Evolutionary conservation across 2,797 vertebrate genomes (phyloP).

Genomic region (Leptoclinus maculatus): DNA sequence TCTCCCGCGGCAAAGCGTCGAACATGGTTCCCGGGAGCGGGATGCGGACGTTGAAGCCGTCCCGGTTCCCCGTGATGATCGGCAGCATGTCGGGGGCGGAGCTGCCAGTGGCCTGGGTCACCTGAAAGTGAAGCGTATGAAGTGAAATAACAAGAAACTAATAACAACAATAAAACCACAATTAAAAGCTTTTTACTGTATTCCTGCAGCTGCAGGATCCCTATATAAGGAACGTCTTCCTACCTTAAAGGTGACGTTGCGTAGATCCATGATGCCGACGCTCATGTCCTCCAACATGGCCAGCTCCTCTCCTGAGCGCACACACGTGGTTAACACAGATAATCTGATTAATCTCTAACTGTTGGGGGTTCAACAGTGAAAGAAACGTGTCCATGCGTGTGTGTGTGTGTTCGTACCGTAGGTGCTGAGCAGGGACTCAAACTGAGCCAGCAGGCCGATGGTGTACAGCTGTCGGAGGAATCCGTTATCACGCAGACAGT

Average conservation of each 20-base stretch:
- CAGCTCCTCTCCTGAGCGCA: constrained; percentile 91
- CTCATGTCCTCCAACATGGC: constrained; percentile 99
- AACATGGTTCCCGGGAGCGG: constrained; percentile 94
- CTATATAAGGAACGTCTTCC: background rate
- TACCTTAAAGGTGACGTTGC: constrained; percentile 94
- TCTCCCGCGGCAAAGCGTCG: constrained; percentile 93
- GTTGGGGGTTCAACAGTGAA: background rate
- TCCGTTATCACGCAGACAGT: constrained; percentile 93
- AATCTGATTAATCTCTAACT: background rate
- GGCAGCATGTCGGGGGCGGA: constrained; percentile 93
- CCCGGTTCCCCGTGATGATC: constrained; percentile 95
- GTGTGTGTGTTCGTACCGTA: constrained; percentile 84
- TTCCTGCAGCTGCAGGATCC: background rate
- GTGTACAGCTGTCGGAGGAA: constrained; percentile 97
- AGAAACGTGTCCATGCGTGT: too few species aligned
- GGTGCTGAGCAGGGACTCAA: constrained; percentile 96
- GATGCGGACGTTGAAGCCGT: constrained; percentile 97
- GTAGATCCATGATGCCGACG: constrained; percentile 94
- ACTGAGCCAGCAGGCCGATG: constrained; percentile 96
- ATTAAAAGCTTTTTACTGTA: background rate
- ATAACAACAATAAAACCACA: background rate
- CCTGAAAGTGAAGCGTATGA: constrained; percentile 75
- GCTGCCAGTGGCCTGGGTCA: constrained; percentile 92
- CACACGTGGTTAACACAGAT: background rate
- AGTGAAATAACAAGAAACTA: background rate